Evolutionary conservation across 2,113 vertebrate genomes (phyloP), one percentile per base, ranked within the genome.

Genomic region (Propithecus coquereli): DNA sequence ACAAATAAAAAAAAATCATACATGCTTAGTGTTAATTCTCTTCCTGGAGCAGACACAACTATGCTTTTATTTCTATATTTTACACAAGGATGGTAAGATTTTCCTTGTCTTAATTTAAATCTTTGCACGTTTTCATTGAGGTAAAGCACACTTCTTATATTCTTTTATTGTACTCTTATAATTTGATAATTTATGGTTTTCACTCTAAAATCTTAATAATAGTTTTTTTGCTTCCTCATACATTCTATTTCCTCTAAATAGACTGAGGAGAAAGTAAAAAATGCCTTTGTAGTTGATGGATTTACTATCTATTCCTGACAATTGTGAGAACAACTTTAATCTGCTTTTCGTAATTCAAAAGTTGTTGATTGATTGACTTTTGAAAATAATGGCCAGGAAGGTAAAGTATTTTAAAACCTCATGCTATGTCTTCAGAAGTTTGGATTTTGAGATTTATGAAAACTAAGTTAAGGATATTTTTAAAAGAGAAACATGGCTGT

Each of bases 101-200:
- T 97, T 25, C 47, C 5, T 20, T 34, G 80, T 90, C 94, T 94
- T 37, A 13, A 61, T 80, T 80, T 40, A 77, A 96, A 71, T 85
- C 8, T 32, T 16, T 85, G 16, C 52, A 76, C 79, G 30, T 88
- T 97, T 97, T 92, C 43, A 71, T 17, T 61, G 80, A 95, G 34
- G 8, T 65, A 79, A 90, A 87, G 17, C 8, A 65, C 8, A 45
- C 4, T 68, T 79, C 32, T 82, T 83, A 93, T 32, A 76, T 79
- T 90, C 45, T 88, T 90, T 92, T 94, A 76, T 30, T 32, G 27
- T 9, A 71, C 22, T 94, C 30, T 17, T 68, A 1, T 68, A 83
- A 94, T 96, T 94, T 92, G 87, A 84, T 68, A 88, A 95, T 94
- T 96, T 95, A 85, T 63, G n/a, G 82, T 91, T 96, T 92, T 94